These are phyloP conservation scores for Drosophila pruinosa DNA, from an alignment of 1,140 invertebrate species.

Conservation along the genomic window DNA sequence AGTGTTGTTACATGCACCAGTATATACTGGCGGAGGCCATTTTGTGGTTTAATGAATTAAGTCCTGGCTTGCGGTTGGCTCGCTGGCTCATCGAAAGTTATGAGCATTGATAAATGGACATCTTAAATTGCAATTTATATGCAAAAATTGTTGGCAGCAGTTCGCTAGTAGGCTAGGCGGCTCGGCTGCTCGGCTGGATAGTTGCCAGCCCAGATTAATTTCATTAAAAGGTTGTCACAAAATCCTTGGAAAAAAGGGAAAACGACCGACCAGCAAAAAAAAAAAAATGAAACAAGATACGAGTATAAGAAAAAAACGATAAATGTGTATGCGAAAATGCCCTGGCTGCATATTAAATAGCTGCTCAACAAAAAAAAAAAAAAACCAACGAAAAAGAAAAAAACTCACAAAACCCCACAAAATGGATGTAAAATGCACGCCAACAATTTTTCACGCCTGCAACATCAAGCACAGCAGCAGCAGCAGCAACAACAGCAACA, in stretches of 20 bases:
- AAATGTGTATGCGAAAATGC: slow-evolving; percentile 23
- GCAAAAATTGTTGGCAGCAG: slow-evolving; percentile 43
- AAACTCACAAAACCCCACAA: slow-evolving; percentile 4
- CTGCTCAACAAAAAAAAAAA: slow-evolving; percentile 16
- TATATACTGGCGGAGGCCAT: not conserved
- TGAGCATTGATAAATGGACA: slow-evolving; percentile 42
- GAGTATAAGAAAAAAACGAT: not conserved
- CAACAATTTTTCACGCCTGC: slow-evolving; percentile 52
- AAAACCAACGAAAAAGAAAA: not conserved
- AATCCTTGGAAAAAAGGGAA: slow-evolving; percentile 47
- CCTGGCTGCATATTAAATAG: slow-evolving; percentile 39
- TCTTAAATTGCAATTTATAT: slow-evolving; percentile 54
- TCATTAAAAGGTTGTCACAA: slow-evolving; percentile 49
- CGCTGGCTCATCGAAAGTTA: slow-evolving; percentile 32
- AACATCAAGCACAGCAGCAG: slow-evolving; percentile 16
- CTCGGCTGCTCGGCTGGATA: not conserved
- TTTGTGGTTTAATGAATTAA: slow-evolving; percentile 33
- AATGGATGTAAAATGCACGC: slow-evolving; percentile 46
- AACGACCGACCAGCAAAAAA: slow-evolving; percentile 17
- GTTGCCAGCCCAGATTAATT: slow-evolving; percentile 31
- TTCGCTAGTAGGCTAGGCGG: not conserved
- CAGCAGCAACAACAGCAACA: slow-evolving; percentile 16
- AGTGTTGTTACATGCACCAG: not conserved
- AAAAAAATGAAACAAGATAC: not conserved
- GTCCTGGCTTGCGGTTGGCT: slow-evolving; percentile 3